Conservation (phyloP, 2,113 vertebrate genomes). For the Trachemys scripta region DNA sequence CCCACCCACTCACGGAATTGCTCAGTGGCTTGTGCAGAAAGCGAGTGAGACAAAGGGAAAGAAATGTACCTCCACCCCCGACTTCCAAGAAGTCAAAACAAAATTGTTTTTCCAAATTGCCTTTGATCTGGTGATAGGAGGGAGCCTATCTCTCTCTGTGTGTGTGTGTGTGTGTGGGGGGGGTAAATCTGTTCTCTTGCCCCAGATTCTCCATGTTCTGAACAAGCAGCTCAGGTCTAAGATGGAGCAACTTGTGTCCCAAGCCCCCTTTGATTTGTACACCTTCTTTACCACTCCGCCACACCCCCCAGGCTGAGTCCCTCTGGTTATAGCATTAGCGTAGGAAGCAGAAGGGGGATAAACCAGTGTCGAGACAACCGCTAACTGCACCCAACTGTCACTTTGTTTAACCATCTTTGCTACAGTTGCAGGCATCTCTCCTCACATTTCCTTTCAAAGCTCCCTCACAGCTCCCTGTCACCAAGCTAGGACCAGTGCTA, state of each 20-base stretch:
- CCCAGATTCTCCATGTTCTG: neutral
- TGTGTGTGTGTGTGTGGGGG: too few species aligned
- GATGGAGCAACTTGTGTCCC: neutral
- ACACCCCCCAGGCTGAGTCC: neutral
- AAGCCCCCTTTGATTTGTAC: neutral
- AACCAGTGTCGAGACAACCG: neutral
- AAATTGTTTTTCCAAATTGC: neutral
- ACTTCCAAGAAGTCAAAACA: neutral
- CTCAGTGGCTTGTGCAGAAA: neutral
- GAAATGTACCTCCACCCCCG: neutral
- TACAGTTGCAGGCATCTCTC: neutral
- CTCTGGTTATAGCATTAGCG: neutral
- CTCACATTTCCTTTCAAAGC: neutral
- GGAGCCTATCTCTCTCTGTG: neutral
- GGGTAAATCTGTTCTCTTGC: neutral
- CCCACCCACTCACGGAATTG: neutral
- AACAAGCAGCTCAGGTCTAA: neutral
- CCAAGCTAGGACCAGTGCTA: too few species aligned
- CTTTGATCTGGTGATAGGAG: neutral
- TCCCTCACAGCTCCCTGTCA: neutral
- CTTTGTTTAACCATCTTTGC: neutral
- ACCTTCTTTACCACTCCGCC: too few species aligned
- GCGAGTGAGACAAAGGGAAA: neutral
- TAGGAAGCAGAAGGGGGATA: neutral
- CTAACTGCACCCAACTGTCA: neutral